phyloP scores from a whole-genome alignment of 2,113 vertebrate species.

The Cavia porcellus region DNA sequence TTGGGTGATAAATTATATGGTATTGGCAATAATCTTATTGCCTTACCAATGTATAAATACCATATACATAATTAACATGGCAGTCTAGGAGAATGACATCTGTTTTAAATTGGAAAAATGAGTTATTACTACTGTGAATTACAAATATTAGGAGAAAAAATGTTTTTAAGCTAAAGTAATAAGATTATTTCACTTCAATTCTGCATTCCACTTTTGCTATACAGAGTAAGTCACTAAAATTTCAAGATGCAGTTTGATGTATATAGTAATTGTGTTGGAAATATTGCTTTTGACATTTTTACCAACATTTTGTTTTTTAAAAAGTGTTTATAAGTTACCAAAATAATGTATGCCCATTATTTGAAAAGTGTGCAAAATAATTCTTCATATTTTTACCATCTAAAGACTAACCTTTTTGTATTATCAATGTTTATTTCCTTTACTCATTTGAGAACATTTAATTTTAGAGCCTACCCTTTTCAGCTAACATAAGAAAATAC shows the following conservation, averaged over 20 bases:
- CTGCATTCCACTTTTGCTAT: slow-evolving; percentile 42
- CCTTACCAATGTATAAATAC: neutral
- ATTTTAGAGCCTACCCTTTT: slow-evolving; percentile 6
- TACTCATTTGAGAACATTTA: slow-evolving; percentile 28
- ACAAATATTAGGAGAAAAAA: slow-evolving; percentile 14
- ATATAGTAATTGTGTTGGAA: neutral
- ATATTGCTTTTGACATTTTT: slow-evolving; percentile 45
- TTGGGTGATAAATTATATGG: neutral
- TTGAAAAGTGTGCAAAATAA: slow-evolving; percentile 35
- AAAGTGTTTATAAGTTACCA: neutral
- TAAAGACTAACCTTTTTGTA: slow-evolving; percentile 24
- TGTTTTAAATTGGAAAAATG: neutral
- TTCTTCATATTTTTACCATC: neutral
- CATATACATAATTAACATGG: neutral
- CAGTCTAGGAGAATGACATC: neutral
- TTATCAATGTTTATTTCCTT: slow-evolving; percentile 22
- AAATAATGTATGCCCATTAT: slow-evolving; percentile 49
- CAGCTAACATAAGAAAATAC: slow-evolving; percentile 10
- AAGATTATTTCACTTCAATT: slow-evolving; percentile 30
- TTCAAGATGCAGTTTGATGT: slow-evolving; percentile 3
- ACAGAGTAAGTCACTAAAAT: slow-evolving; percentile 4
- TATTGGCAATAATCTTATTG: neutral
- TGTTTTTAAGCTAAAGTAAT: slow-evolving; percentile 18
- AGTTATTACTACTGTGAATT: neutral
- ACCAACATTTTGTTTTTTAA: slow-evolving; percentile 31